Conservation (phyloP, 2,113 vertebrate species). For the Pithys albifrons region DNA sequence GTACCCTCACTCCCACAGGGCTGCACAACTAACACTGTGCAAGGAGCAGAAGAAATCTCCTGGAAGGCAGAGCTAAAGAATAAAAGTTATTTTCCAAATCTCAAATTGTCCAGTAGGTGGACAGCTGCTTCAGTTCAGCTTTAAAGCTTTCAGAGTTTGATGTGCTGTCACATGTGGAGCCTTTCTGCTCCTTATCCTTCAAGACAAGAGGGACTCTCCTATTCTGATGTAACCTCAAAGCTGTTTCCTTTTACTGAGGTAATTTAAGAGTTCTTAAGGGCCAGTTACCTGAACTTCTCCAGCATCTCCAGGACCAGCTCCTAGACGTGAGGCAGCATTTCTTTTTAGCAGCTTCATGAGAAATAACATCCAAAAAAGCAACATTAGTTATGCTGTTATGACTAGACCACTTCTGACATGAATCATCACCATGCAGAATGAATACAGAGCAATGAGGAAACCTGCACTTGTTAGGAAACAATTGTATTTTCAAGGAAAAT, state of each 20-base stretch:
- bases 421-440: neutral
- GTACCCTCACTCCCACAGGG: neutral
- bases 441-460: neutral
- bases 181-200: neutral
- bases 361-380: neutral
- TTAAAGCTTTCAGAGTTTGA: neutral
- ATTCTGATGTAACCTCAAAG: neutral
- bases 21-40: neutral
- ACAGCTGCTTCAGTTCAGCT: neutral
- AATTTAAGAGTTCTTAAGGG: neutral
- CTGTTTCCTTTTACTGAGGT: neutral
- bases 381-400: neutral
- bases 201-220: neutral
- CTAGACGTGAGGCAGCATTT: slow-evolving; percentile 92
- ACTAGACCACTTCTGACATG: neutral
- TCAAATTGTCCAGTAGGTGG: neutral
- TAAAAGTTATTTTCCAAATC: neutral
- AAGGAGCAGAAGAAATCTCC: neutral
- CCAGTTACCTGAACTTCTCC: slow-evolving; percentile 91
- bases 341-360: slow-evolving; percentile 92
- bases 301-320: slow-evolving; percentile 91
- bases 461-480: neutral
- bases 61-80: neutral
- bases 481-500: slow-evolving; percentile 17
- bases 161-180: neutral